Evolutionary conservation across 1,140 invertebrate species (phyloP).

Genomic region (Cylas formicarius): DNA sequence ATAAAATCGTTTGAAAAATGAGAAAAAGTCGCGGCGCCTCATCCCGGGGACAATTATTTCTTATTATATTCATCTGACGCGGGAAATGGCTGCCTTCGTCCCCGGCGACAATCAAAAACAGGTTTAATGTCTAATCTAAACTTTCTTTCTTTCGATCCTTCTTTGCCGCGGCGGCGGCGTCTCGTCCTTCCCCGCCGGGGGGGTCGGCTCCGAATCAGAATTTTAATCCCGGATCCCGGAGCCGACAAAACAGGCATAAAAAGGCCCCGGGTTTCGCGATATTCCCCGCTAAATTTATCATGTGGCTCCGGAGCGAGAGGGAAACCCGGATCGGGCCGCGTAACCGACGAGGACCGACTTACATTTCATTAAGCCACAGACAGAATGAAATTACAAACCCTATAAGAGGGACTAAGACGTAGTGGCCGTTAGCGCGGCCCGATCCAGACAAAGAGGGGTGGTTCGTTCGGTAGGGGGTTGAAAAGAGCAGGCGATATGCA

Average conservation of each 20-base stretch:
- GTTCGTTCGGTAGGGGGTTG: conserved; percentile 38
- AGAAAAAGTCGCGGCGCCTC: conserved; percentile 6
- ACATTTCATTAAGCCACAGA: conserved; percentile 42
- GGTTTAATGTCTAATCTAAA: conserved; percentile 3
- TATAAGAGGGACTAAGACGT: conserved; percentile 36
- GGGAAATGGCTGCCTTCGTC: not conserved
- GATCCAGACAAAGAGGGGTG: conserved; percentile 28
- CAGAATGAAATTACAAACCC: conserved; percentile 43
- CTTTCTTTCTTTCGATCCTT: no score
- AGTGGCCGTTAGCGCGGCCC: conserved; percentile 20
- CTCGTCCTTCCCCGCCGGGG: no score
- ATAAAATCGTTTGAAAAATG: no score
- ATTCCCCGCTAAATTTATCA: conserved; percentile 36
- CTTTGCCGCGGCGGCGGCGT: no score
- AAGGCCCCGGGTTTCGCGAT: conserved; percentile 24
- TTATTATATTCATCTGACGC: no score
- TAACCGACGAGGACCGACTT: conserved; percentile 31
- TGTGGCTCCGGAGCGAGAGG: conserved; percentile 27
- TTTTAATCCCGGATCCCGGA: conserved; percentile 18
- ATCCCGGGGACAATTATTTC: not conserved
- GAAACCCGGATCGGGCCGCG: conserved; percentile 24
- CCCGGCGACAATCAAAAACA: not conserved
- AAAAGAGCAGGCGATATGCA: conserved; percentile 43
- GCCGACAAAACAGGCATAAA: conserved; percentile 18
- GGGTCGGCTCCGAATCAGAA: conserved; percentile 17